These are phyloP conservation scores for Centrocercus urophasianus DNA, from an alignment of 2,113 vertebrate genomes.

Conservation along the genomic window DNA sequence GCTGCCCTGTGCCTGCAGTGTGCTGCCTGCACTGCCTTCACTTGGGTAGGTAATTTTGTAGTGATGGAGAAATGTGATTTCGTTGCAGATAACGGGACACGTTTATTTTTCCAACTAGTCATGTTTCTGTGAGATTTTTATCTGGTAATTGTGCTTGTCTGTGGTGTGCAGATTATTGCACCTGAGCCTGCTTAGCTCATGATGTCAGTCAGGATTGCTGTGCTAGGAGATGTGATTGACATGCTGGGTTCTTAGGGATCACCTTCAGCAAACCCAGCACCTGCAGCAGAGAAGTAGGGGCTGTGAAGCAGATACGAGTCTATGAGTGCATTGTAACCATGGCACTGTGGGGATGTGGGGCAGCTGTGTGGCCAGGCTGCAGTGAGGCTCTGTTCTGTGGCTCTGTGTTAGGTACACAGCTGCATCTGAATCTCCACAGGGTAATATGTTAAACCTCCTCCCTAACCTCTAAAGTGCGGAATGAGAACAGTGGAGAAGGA, in stretches of 20 bases:
- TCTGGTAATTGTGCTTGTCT: constrained; percentile 63
- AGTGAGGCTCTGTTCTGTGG: not conserved
- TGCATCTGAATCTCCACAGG: not conserved
- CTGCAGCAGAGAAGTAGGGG: not conserved
- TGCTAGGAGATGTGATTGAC: not conserved
- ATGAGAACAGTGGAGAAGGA: not conserved
- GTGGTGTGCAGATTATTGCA: not conserved
- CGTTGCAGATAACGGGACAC: constrained; percentile 3
- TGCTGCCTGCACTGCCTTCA: not conserved
- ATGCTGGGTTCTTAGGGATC: not conserved
- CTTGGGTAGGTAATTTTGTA: not conserved
- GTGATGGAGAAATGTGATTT: constrained; percentile 11
- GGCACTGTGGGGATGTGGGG: not conserved
- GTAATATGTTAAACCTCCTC: not conserved
- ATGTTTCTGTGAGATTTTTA: constrained; percentile 44
- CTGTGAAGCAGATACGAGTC: not conserved
- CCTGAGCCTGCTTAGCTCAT: not conserved
- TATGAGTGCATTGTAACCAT: not conserved
- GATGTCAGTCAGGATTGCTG: not conserved
- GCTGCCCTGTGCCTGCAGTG: not conserved
- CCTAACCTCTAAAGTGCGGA: constrained; percentile 27
- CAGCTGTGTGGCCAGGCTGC: fast-evolving
- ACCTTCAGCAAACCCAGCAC: not conserved
- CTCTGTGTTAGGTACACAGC: not conserved
- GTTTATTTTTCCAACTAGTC: constrained; percentile 22